Evolutionary conservation across 2,113 vertebrate genomes (phyloP), one percentile per base, ranked within the genome.

Genomic region (Globicephala melas): DNA sequence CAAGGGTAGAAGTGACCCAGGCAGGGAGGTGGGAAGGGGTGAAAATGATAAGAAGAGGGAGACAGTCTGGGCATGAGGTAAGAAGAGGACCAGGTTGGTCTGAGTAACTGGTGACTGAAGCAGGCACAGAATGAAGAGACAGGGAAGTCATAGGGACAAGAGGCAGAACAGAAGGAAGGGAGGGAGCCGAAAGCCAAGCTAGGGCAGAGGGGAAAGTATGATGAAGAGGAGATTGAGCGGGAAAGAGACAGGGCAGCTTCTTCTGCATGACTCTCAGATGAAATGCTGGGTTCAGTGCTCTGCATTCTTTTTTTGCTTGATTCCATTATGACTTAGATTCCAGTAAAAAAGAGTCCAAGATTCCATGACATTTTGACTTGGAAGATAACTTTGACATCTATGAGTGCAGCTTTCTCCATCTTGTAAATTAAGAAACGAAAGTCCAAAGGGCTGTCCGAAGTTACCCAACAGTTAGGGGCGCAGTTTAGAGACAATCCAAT

Each of bases 251-350:
- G 26, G 89, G 84, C 44, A 79, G 55, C 58, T 92, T 88, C 89
- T 79, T 77, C 93, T 67, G 70, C 71, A 58, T 36, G 71, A 31
- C 79, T 92, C 21, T 82, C 96, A 53, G 50, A 2, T 31, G 76
- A 88, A 96, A 7, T 44, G 11, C 20, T n/a, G 60, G n/a, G 41
- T 36, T 82, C 67, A 38, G 60, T 28, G 76, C 70, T 91, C 91
- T 38, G 53, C 12, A 65, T 94, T 86, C 81, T 81, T 62, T 94
- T 50, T 88, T 76, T 87, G 60, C 41, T 87, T 44, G 25, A 77
- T 91, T 77, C 86, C 82, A 82, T 95, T 91, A 63, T 94, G 87
- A 91, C 68, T 94, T 68, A 28, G 65, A 91, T 82, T 82, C 91
- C n/a, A 62, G 15, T 63, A 81, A 67, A 83, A 62, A 15, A 79